Evolutionary conservation across 2,113 vertebrate genomes (phyloP), one percentile per base, ranked within the genome.

Genomic region (Vulpes lagopus): DNA sequence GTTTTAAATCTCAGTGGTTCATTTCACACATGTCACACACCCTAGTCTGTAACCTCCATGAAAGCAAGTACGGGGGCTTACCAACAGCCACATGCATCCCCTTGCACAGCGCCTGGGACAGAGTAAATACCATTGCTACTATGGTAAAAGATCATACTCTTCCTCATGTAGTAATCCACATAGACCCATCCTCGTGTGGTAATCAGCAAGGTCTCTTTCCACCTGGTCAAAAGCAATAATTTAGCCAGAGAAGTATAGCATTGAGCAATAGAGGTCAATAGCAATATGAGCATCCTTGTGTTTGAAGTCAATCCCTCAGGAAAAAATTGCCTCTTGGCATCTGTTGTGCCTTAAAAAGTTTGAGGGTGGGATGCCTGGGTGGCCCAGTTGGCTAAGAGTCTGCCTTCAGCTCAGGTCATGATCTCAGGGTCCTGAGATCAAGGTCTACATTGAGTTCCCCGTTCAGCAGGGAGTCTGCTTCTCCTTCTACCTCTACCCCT

Each of bases 11-110:
- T 43, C 22, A 35, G 11, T 38, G 73, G 20, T 32, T 89, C 16
- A 20, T 53, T 86, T 38, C 60, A 62, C 0, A 60, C 1, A 6
- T 38, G 15, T 53, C 79, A 19, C 59, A 5, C 2, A 0, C 59
- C 85, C 25, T 23, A 57, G 67, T 51, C 49, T 14, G 17, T 51
- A 30, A 82, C 49, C 16, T 1, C 53, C n/a, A 14, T 25, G n/a
- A 74, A 49, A 53, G 19, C 76, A 57, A 25, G 23, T 1, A 3
- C 8, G 2, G 22, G 38, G 11, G 71, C 81, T 96, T 20, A 35
- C 11, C 17, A 11, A 51, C 0, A 10, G 23, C 5, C 19, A 0
- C 8, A 5, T 3, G 38, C 14, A 27, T 23, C 15, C 38, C 62
- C 49, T 79, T 32, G 57, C 35, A 0, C 27, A 1, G 67, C 30